phyloP scores from a whole-genome alignment of 1,140 invertebrate genomes.

The Diabrotica undecimpunctata region DNA sequence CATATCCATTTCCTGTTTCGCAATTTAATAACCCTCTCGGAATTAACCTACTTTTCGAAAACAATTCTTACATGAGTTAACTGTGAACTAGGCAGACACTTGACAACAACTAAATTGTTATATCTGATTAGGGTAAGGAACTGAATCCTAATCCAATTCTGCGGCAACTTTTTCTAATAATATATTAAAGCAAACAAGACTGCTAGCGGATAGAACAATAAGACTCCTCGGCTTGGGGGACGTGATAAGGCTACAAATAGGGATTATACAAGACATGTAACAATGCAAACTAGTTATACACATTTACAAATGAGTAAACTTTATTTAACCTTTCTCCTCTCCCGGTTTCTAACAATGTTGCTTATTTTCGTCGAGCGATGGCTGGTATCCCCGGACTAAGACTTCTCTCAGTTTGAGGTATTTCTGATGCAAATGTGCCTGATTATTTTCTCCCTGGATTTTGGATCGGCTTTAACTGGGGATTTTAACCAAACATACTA shows the following conservation, averaged over 20 bases:
- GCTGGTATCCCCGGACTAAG: slow-evolving; percentile 23
- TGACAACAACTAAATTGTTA: slow-evolving; percentile 14
- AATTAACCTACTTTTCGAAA: background rate
- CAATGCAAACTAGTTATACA: slow-evolving; percentile 30
- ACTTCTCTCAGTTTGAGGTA: slow-evolving; percentile 32
- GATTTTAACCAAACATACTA: background rate
- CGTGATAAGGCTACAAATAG: slow-evolving; percentile 26
- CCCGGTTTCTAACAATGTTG: slow-evolving; percentile 20
- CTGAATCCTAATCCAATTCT: slow-evolving; percentile 12
- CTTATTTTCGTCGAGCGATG: slow-evolving; percentile 29
- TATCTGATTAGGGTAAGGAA: slow-evolving; percentile 13
- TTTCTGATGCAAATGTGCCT: slow-evolving; percentile 37
- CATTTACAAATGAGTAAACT: slow-evolving; percentile 39
- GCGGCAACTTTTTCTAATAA: slow-evolving; percentile 19
- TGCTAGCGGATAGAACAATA: slow-evolving; percentile 19
- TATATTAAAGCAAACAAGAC: slow-evolving; percentile 22
- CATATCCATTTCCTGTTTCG: no score
- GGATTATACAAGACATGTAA: slow-evolving; percentile 29
- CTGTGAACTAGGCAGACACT: background rate
- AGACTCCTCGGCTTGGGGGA: slow-evolving; percentile 20
- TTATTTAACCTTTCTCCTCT: slow-evolving; percentile 35
- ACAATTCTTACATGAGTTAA: background rate
- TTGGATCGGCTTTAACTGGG: slow-evolving; percentile 19
- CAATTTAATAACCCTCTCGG: no score
- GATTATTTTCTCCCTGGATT: slow-evolving; percentile 32